Base-by-base conservation (phyloP, 1,140 invertebrate species). In the Phymastichus coffea region DNA sequence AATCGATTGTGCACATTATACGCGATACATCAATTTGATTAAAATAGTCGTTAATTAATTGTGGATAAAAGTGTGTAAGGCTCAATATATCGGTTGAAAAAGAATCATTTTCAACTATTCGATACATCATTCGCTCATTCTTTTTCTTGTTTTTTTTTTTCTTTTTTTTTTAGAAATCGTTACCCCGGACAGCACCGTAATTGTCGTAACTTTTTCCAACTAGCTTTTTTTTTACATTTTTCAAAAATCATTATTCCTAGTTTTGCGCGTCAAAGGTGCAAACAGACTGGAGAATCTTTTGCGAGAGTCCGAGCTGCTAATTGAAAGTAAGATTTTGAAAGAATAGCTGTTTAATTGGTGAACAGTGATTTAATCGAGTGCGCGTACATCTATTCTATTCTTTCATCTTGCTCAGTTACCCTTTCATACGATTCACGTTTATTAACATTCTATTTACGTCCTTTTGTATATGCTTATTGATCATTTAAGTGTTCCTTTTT, bases 41-140 rank as follows among this genome's bases (percentile, higher is more conserved):
- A 53, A 46, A 59, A 59, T 59, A 53, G 43, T 59, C 46, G 46
- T 53, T 52, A 23, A 59, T n/a, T n/a, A n/a, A n/a, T n/a, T 59
- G 30, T 38, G 47, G 57, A 59, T 59, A 53, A 53, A 47, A 53
- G 46, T 25, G 19, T 58, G 28, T 59, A 59, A 59, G 57, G 57
- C 57, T 59, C n/a, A n/a, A n/a, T n/a, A n/a, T 43, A 53, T 20
- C 33, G 55, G 40, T 57, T 57, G 43, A 57, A 57, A 55, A 61
- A n/a, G n/a, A n/a, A 35, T 49, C 15, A 14, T 41, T 35, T 52
- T 47, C 30, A 47, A 49, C 25, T 23, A 19, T 57, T n/a, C n/a
- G n/a, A n/a, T 49, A 54, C 25, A 53, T 48, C 25, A 30, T 47
- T 19, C 15, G 46, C 26, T 20, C 28, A 35, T 46, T 37, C 30